A percentile compares a stretch with the other conserved stretches of the same genome.
phyloP scores from a whole-genome alignment of 2,888 invertebrate genomes.

The Tholera decimalis region DNA sequence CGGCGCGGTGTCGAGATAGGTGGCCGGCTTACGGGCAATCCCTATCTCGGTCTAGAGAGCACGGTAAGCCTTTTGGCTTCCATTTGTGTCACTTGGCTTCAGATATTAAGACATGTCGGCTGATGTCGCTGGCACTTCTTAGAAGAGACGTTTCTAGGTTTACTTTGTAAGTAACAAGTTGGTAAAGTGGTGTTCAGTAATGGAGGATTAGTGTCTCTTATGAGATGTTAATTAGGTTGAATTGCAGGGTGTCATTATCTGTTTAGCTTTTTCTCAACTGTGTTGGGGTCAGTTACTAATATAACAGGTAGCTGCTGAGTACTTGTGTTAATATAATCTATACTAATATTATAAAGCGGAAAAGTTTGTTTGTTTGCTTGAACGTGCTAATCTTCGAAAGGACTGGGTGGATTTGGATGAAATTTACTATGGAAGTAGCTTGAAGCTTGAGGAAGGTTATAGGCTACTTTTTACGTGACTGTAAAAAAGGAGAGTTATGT shows the following conservation, averaged over 20 bases:
- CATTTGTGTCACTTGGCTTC: constrained; percentile 51
- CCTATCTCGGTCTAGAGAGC: constrained; percentile 45
- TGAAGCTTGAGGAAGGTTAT: too few relatives aligned
- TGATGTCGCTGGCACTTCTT: constrained; percentile 30
- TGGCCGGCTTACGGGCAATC: constrained; percentile 47
- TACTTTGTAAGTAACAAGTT: constrained; percentile 8
- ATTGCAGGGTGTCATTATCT: background rate
- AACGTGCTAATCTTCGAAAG: too few relatives aligned
- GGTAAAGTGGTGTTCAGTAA: constrained; percentile 19
- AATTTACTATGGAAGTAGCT: too few relatives aligned
- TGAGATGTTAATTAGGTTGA: constrained; percentile 10
- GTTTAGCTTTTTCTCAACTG: too few relatives aligned
- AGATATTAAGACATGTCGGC: constrained; percentile 47
- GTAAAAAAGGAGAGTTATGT: too few relatives aligned
- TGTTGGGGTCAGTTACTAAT: too few relatives aligned
- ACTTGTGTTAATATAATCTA: too few relatives aligned
- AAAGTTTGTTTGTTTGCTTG: too few relatives aligned
- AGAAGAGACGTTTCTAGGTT: constrained; percentile 20
- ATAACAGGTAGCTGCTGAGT: too few relatives aligned
- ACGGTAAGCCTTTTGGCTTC: constrained; percentile 51
- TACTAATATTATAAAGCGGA: too few relatives aligned
- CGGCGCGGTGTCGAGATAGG: constrained; percentile 37
- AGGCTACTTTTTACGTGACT: too few relatives aligned
- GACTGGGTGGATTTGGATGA: too few relatives aligned
- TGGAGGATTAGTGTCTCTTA: background rate